phyloP scores from a whole-genome alignment of 37 sponge, comb jelly and placozoan genomes.

The Crambe crambe region DNA sequence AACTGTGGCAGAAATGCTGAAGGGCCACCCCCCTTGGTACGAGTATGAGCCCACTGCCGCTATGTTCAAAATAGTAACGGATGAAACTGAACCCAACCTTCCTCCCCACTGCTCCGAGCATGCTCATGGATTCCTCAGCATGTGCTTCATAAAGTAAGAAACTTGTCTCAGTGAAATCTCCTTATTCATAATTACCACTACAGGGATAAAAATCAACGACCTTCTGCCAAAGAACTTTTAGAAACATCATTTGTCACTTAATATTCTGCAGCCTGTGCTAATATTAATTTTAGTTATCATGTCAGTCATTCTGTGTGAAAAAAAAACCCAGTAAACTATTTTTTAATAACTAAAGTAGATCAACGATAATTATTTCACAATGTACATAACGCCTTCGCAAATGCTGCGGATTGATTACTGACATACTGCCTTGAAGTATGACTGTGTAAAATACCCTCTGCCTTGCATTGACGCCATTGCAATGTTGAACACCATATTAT shows the following conservation, averaged over 20 bases:
- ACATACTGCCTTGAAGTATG: too few relatives aligned
- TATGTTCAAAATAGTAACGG: slow-evolving; percentile 92
- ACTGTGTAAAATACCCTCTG: too few relatives aligned
- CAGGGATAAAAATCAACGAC: slow-evolving; percentile 56
- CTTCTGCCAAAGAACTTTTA: slow-evolving; percentile 69
- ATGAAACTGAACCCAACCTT: slow-evolving; percentile 59
- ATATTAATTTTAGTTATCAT: not conserved
- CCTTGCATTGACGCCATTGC: too few relatives aligned
- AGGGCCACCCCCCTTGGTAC: slow-evolving; percentile 89
- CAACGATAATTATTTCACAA: too few relatives aligned
- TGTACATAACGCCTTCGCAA: too few relatives aligned
- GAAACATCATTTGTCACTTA: slow-evolving; percentile 67
- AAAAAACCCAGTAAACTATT: too few relatives aligned
- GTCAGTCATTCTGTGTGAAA: slow-evolving; percentile 11
- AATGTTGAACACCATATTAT: too few relatives aligned
- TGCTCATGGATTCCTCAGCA: slow-evolving; percentile 51
- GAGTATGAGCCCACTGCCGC: slow-evolving; percentile 96
- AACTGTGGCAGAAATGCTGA: slow-evolving; percentile 95
- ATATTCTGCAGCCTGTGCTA: not conserved
- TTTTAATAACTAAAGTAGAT: too few relatives aligned
- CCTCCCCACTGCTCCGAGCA: slow-evolving; percentile 86
- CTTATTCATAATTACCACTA: not conserved
- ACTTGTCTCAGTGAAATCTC: not conserved
- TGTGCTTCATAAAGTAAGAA: slow-evolving; percentile 76
- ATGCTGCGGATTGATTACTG: too few relatives aligned